Conservation (phyloP, 2,888 invertebrate species). For the Brenthis hecate region DNA sequence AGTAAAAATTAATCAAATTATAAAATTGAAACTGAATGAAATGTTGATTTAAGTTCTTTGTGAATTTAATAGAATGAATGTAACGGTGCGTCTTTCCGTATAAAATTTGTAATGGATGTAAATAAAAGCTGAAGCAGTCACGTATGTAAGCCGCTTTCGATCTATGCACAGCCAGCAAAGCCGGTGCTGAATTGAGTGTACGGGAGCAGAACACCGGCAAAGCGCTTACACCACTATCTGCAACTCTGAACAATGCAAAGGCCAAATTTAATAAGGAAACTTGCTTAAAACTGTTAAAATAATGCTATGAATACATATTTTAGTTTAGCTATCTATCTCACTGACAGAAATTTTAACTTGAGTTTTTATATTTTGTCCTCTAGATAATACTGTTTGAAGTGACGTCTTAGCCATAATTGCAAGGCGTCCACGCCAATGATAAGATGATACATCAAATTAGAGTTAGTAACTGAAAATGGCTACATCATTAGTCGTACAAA, state of each 20-base stretch:
- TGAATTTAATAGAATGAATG: conserved; percentile 5
- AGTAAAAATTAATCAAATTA: conserved; percentile 5
- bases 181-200: conserved; percentile 51
- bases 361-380: conserved; percentile 1
- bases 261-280: conserved; percentile 30
- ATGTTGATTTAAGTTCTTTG: conserved; percentile 1
- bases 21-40: neutral
- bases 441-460: conserved; percentile 43
- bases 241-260: conserved; percentile 30
- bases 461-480: conserved; percentile 46
- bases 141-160: conserved; percentile 62
- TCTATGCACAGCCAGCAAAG: conserved; percentile 55
- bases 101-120: conserved; percentile 39
- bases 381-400: neutral
- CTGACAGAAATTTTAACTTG: neutral
- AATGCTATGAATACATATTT: neutral
- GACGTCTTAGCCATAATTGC: neutral
- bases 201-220: conserved; percentile 47
- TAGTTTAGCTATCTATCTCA: conserved; percentile 6
- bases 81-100: neutral
- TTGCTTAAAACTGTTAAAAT: conserved; percentile 26
- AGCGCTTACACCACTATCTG: conserved; percentile 43
- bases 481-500: conserved; percentile 64
- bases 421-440: conserved; percentile 26
- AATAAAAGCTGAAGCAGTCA: conserved; percentile 58